A percentile compares a stretch with the other conserved stretches of the same genome.
Conservation (phyloP, 2,113 vertebrate genomes). For the Alligator mississippiensis region DNA sequence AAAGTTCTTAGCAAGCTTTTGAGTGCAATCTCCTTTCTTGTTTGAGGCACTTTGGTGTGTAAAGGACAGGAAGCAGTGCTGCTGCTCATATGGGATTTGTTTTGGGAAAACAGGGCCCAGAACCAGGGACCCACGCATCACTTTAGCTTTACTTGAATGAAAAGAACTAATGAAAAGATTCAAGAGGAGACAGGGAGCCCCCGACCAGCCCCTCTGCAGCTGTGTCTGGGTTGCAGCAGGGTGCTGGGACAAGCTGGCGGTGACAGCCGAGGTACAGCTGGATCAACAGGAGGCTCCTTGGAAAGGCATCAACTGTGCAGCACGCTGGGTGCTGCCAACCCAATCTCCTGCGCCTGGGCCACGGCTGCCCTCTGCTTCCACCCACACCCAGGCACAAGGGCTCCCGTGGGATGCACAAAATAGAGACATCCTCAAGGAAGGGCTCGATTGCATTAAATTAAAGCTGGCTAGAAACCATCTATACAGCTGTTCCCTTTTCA, state of each 20-base stretch:
- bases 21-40: not conserved
- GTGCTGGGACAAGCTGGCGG: no score
- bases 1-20: no score
- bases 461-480: no score
- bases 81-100: not conserved
- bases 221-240: not conserved
- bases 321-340: not conserved
- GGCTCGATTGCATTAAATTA: no score
- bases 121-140: not conserved
- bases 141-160: not conserved
- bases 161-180: not conserved
- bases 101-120: not conserved
- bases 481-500: no score
- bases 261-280: no score
- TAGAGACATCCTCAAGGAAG: not conserved
- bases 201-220: not conserved
- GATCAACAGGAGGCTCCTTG: not conserved
- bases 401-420: not conserved
- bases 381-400: not conserved
- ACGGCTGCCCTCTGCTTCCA: not conserved
- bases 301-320: not conserved
- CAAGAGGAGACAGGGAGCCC: rapidly evolving
- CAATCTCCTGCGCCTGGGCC: not conserved
- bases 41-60: not conserved
- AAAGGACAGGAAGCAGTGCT: not conserved